phyloP scores from a whole-genome alignment of 2,888 invertebrate species.

The Sicus ferrugineus region DNA sequence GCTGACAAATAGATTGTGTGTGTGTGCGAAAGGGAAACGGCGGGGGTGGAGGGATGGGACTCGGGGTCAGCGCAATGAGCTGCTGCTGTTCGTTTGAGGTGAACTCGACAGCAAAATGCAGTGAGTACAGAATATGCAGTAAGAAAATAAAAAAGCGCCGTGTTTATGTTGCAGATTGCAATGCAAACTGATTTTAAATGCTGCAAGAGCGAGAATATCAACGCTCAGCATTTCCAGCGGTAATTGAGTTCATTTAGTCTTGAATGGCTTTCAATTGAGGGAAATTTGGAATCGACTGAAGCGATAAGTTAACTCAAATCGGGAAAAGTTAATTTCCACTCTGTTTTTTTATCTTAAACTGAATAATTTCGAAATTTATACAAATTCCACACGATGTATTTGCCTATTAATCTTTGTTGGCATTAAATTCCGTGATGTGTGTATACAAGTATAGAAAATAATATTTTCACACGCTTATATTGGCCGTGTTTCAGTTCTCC shows the following conservation, averaged over 20 bases:
- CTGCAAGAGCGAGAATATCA: neutral
- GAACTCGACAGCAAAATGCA: neutral
- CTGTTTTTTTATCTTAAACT: neutral
- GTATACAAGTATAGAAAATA: too few relatives aligned
- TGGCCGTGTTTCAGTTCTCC: constrained; percentile 46
- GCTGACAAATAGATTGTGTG: neutral
- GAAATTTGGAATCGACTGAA: too few relatives aligned
- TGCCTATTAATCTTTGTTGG: neutral
- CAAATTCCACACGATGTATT: neutral
- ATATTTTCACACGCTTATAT: neutral
- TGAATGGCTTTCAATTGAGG: too few relatives aligned
- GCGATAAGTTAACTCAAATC: too few relatives aligned
- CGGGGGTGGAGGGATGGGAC: neutral
- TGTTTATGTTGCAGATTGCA: too few relatives aligned
- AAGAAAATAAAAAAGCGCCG: too few relatives aligned
- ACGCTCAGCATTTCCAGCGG: too few relatives aligned
- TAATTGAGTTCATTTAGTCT: too few relatives aligned
- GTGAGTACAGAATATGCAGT: too few relatives aligned
- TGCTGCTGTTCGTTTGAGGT: neutral
- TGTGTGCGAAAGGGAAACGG: neutral
- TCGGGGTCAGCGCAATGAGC: too few relatives aligned
- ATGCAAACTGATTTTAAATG: neutral
- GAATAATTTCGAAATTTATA: neutral
- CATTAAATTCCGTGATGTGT: too few relatives aligned
- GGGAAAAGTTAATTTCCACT: neutral